Evolutionary conservation across 2,113 vertebrate genomes (phyloP), one percentile per base, ranked within the genome.

Genomic region (Pagrus major): DNA sequence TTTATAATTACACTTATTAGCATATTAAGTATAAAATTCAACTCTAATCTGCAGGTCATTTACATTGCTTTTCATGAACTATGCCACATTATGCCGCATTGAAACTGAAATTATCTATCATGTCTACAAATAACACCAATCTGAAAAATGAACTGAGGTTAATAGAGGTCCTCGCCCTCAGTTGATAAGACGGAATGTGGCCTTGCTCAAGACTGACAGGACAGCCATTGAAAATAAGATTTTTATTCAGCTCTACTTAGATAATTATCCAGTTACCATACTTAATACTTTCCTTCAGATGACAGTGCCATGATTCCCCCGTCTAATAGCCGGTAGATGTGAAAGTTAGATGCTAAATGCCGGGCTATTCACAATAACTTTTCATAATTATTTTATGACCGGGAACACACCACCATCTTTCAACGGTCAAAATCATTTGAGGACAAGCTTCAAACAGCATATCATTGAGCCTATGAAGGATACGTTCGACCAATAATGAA

Each of bases 11-110:
- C 12, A 44, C 41, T 71, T 68, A 87, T 92, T 90, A 86, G 76
- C 90, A 93, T 91, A 89, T 88, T 80, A 77, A 90, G 91, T 83
- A 77, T 35, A 76, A 80, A 85, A 85, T 71, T 72, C 59, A 71
- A 25, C 63, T 55, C 49, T 86, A 83, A 87, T 91, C 81, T 78
- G 75, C 29, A 68, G 72, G 58, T 47, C 83, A 81, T 88, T 91
- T 71, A 54, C 41, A 58, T 27, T 47, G 46, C 74, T 86, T 90
- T 77, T 77, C 51, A 78, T 83, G 78, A 88, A 86, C 76, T 86
- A 11, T 61, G 72, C 44, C 58, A 81, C 79, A 76, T 56, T 64
- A 39, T 39, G 63, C 63, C 61, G 33, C 41, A 74, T 20, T 74
- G 41, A 67, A 67, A 80, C 37, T 12, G 31, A 86, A 88, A 86